These are phyloP conservation scores for Pristis pectinata DNA, from an alignment of 2,797 vertebrate species.

Conservation along the genomic window DNA sequence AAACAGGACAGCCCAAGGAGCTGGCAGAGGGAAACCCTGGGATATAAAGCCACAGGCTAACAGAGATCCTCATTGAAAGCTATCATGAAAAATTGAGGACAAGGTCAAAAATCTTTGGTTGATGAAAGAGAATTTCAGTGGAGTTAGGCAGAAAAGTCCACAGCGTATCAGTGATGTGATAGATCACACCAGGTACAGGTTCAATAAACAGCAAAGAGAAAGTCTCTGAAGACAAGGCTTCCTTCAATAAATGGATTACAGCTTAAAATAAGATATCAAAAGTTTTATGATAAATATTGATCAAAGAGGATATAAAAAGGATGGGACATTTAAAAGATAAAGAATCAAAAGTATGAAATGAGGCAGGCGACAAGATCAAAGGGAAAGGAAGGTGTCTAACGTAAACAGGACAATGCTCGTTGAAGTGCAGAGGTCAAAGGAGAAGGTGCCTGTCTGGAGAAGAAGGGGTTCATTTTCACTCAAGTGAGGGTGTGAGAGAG, in stretches of 20 bases:
- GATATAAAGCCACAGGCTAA: too few relatives aligned
- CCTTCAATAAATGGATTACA: background rate
- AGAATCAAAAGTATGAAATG: background rate
- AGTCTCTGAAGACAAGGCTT: background rate
- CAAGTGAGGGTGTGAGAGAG: background rate
- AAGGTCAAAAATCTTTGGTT: background rate
- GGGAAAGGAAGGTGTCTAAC: background rate
- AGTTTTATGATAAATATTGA: background rate
- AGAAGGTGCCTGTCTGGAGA: background rate
- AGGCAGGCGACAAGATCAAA: background rate
- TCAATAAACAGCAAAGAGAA: background rate
- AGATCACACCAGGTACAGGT: background rate
- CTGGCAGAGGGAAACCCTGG: too few relatives aligned
- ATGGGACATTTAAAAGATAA: background rate
- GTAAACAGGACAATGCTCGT: background rate
- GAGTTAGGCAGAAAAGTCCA: background rate
- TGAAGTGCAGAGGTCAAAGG: background rate
- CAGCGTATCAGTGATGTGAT: background rate
- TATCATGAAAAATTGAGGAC: too few relatives aligned
- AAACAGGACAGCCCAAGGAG: background rate
- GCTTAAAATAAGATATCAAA: background rate
- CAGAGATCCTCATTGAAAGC: too few relatives aligned
- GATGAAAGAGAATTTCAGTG: background rate
- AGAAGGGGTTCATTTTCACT: background rate
- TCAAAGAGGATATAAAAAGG: background rate